These are phyloP conservation scores for Zophobas morio DNA, from an alignment of 1,140 invertebrate genomes.

Conservation along the genomic window DNA sequence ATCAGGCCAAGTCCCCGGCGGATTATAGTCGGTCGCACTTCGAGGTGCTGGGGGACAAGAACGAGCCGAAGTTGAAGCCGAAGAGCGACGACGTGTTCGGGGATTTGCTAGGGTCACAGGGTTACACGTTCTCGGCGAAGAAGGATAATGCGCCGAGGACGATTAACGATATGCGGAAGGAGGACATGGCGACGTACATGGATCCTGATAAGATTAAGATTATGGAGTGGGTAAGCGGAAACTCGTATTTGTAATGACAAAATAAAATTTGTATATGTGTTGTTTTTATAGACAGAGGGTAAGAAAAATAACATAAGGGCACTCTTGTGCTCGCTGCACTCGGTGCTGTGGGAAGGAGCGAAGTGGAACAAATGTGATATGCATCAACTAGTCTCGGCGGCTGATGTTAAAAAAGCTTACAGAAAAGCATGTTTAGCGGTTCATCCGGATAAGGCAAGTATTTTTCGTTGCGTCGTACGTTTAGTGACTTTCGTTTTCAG, in stretches of 20 bases:
- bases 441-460: constrained; percentile 96
- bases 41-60: constrained; percentile 71
- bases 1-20: constrained; percentile 64
- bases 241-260: background rate
- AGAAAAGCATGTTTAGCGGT: constrained; percentile 95
- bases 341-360: constrained; percentile 94
- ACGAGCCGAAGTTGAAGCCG: constrained; percentile 66
- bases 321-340: constrained; percentile 93
- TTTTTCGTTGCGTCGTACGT: constrained; percentile 9
- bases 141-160: constrained; percentile 86
- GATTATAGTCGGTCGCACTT: constrained; percentile 80
- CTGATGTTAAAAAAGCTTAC: constrained; percentile 97
- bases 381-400: constrained; percentile 90
- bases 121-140: constrained; percentile 85
- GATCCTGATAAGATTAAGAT: constrained; percentile 94
- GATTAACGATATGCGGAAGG: constrained; percentile 94
- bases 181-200: constrained; percentile 88
- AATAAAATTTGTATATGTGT: constrained; percentile 14
- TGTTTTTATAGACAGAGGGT: constrained; percentile 84
- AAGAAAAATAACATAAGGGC: constrained; percentile 98
- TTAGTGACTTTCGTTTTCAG: constrained; percentile 69
- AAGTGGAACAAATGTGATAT: constrained; percentile 95
- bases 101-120: constrained; percentile 90
- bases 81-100: constrained; percentile 86
- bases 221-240: constrained; percentile 75